Conservation (phyloP, 2,113 vertebrate genomes). For the Nematolebias whitei region DNA sequence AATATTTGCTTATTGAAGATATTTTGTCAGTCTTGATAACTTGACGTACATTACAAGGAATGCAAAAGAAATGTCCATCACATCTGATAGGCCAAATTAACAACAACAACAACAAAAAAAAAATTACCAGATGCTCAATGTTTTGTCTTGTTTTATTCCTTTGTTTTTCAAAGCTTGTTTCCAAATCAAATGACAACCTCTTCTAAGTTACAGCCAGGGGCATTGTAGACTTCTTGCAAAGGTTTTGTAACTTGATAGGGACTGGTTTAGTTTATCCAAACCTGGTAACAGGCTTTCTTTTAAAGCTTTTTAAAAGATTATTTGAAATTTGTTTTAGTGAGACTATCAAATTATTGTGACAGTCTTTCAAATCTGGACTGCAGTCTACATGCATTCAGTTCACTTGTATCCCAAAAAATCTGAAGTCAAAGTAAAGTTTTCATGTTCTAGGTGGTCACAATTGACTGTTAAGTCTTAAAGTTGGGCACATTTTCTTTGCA, state of each 20-base stretch:
- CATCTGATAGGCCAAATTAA: no score
- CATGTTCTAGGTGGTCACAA: constrained; percentile 9
- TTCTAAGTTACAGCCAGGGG: no score
- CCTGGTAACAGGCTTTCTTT: background rate
- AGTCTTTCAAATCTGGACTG: constrained; percentile 5
- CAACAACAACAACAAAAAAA: no score
- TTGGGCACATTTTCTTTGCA: constrained; percentile 1
- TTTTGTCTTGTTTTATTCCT: no score
- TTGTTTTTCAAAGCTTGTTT: no score
- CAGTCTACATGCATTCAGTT: background rate
- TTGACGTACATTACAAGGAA: no score
- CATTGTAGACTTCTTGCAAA: background rate
- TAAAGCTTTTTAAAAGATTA: background rate
- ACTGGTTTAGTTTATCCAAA: background rate
- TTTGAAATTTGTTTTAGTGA: no score
- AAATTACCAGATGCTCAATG: no score
- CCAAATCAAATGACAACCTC: no score
- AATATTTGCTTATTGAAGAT: no score
- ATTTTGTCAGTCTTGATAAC: no score
- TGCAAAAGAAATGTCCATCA: no score
- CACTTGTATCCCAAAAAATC: background rate
- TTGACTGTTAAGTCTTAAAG: constrained; percentile 26
- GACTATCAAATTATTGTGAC: background rate
- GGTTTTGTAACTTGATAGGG: background rate
- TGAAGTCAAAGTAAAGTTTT: constrained; percentile 16